Evolutionary conservation across 2,113 vertebrate genomes (phyloP), one percentile per base, ranked within the genome.

Genomic region (Arothron firmamentum): DNA sequence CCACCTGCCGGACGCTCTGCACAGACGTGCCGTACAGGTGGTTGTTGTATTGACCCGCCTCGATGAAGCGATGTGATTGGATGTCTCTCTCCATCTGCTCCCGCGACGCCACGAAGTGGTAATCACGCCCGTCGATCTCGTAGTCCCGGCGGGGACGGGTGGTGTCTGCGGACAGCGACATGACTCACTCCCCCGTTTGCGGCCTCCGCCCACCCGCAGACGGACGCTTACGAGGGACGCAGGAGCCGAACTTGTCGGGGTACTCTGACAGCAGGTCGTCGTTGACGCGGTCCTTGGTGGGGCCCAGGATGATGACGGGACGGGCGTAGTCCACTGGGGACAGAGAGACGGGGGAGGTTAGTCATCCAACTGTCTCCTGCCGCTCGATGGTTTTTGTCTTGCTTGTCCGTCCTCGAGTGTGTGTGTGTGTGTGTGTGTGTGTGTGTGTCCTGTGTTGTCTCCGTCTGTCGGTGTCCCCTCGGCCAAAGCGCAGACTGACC

Each of bases 21-120:
- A 94, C 94, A 0, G 93, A 94, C 18, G 94, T 94, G 25, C 94
- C 93, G 0, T 94, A 94, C 68, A 96, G 92, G 86, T 95, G 94
- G 79, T 90, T 93, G 85, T 94, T 94, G 82, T 93, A 94, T 78
- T 94, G 92, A 9, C 93, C 93, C 2, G 93, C 93, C 87, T 94
- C 93, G 1, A 95, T 96, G 88, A 94, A 95, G 72, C 92, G 92
- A 72, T 96, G 94, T 0, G 90, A 92, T 76, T 95, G 94, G 72
- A 95, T 96, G 86, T 96, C 94, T 45, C 92, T 92, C 88, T 95
- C 94, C 94, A 95, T 95, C 86, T 95, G 94, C 76, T 95, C 94
- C 67, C 94, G 91, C 11, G 94, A 95, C 0, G 91, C 90, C 72
- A 96, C 94, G 60, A 96, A 96, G 88, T 96, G 94, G 73, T 96